These are phyloP conservation scores for Callipepla californica DNA, from an alignment of 2,113 vertebrate genomes.

Conservation along the genomic window DNA sequence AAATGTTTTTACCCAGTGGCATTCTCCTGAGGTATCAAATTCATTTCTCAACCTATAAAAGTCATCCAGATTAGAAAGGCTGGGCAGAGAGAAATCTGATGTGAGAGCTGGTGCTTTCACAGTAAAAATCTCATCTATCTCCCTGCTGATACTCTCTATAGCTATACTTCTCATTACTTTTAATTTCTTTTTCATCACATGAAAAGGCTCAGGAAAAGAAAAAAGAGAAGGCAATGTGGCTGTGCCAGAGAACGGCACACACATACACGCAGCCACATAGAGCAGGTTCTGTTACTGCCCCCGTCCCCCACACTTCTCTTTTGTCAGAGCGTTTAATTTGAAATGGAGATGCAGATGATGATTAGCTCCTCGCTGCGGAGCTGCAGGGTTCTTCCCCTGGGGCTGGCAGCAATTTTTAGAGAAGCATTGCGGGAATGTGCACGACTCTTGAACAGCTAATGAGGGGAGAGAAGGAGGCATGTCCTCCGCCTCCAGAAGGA, in stretches of 20 bases:
- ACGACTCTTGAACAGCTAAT: neutral
- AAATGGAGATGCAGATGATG: neutral
- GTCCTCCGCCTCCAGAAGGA: neutral
- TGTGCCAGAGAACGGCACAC: neutral
- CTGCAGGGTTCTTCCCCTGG: neutral
- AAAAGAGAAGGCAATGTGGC: neutral
- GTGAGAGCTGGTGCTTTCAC: conserved; percentile 1
- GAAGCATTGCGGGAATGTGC: neutral
- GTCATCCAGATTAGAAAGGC: neutral
- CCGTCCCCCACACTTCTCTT: neutral
- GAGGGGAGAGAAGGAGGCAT: neutral
- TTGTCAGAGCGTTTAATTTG: neutral
- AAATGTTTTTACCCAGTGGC: neutral
- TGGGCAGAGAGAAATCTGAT: neutral
- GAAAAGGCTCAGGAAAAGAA: neutral
- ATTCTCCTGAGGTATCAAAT: neutral
- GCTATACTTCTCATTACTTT: neutral
- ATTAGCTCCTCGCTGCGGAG: neutral
- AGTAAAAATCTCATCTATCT: neutral
- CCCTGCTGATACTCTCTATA: neutral
- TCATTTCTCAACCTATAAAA: conserved; percentile 5
- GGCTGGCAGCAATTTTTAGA: conserved; percentile 13
- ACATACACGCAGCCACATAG: neutral
- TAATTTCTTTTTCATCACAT: neutral
- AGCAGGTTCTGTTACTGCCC: neutral